Conservation (phyloP, 1,140 invertebrate genomes). For the Drosophila nannoptera region DNA sequence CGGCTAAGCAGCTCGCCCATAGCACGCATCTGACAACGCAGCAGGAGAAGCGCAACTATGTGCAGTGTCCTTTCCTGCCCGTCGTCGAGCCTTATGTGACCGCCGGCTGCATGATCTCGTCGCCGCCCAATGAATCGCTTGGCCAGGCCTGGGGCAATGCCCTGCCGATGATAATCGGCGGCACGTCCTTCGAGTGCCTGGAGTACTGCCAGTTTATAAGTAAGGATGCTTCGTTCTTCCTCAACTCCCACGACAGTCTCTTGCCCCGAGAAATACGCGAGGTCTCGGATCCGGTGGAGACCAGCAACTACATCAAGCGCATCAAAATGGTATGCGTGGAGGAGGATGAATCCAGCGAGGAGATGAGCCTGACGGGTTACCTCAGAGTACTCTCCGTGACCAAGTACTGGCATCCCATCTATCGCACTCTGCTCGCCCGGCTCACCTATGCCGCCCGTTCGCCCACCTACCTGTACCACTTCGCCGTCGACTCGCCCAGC, state of each 20-base stretch:
- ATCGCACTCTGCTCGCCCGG: slow-evolving; percentile 59
- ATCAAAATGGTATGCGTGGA: slow-evolving; percentile 53
- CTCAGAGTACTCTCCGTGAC: slow-evolving; percentile 62
- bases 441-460: slow-evolving; percentile 55
- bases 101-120: slow-evolving; percentile 60
- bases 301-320: slow-evolving; percentile 41
- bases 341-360: slow-evolving; percentile 43
- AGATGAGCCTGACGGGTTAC: slow-evolving; percentile 51
- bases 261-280: slow-evolving; percentile 47
- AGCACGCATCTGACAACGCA: slow-evolving; percentile 18
- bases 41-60: slow-evolving; percentile 43
- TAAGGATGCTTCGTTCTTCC: slow-evolving; percentile 40
- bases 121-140: slow-evolving; percentile 58
- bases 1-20: slow-evolving; percentile 37
- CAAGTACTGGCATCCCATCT: slow-evolving; percentile 74
- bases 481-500: slow-evolving; percentile 75
- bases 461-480: slow-evolving; percentile 80
- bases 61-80: slow-evolving; percentile 67
- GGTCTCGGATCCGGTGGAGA: slow-evolving; percentile 16
- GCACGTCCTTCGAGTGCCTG: slow-evolving; percentile 75
- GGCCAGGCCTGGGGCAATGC: slow-evolving; percentile 72
- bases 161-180: slow-evolving; percentile 78
- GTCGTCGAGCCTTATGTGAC: slow-evolving; percentile 76
- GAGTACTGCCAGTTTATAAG: slow-evolving; percentile 53
- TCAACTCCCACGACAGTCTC: slow-evolving; percentile 51